Evolutionary conservation across 2,888 invertebrate species (phyloP), one percentile per base, ranked within the genome.

Genomic region (Drosophila rellima): DNA sequence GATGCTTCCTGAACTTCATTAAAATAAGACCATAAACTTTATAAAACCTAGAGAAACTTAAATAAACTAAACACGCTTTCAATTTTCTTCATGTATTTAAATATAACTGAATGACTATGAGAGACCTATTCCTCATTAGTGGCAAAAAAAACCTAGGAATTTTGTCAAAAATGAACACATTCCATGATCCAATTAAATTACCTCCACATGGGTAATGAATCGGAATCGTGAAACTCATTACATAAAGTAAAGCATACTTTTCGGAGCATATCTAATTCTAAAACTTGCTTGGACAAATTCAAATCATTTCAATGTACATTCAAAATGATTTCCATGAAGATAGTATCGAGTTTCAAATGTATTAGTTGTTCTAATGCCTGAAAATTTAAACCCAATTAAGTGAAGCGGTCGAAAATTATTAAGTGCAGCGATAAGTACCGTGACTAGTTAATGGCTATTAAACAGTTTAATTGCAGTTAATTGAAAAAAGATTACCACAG

Each of bases 401-500:
- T 4, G 7, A 42, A 61, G 10, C 13, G n/a, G 18, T 18, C 17
- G 8, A 52, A 8, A 31, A 11, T 20, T 15, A 33, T 54, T 45
- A 20, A 18, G 20, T 26, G 45, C 13, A 18, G n/a, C 10, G 33
- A 8, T 33, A 33, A 52, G 17, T 26, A 17, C 17, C 23, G 39
- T 55, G n/a, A 31, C 3, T 45, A 45, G 52, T 15, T 61, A 52
- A 61, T 45, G 18, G 29, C 17, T 13, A 20, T 48, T 54, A 23
- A 52, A 51, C 37, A 23, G 39, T 54, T 48, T 35, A 40, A 60
- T 60, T 60, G 45, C 45, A 20, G 15, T 42, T 61, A 35, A 66
- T 61, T 66, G 48, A 54, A 61, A 61, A 47, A 20, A 33, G 35
- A 61, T 54, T 48, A 47, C 51, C 60, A 47, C 18, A 56, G 3